Base-by-base conservation (phyloP, 2,797 vertebrate species). In the Acomys russatus region DNA sequence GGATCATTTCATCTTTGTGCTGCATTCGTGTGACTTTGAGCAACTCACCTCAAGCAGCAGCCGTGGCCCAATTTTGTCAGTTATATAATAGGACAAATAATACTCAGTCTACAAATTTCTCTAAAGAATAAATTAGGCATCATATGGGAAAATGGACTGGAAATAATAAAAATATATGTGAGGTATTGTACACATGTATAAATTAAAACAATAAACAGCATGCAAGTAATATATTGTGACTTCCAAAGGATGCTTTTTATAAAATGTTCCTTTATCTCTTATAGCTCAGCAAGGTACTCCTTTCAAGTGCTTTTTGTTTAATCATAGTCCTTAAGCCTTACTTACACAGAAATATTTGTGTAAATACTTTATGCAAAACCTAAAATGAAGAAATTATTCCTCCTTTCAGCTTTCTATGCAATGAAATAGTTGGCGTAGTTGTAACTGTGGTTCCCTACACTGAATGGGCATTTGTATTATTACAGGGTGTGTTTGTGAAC, bases 381-480 rank as follows among this genome's bases (percentile, higher is more conserved):
- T n/a, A 70, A 85, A 66, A 78, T 44, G 18, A 44, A 96, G 95
- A 73, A 87, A 54, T 74, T 15, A 51, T 59, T 93, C 91, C 30
- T 59, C 2, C 20, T 10, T 12, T 35, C 25, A 68, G 15, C 12
- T 17, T 77, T 33, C 18, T 89, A 35, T 73, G 86, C 2, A 84
- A 22, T 35, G 51, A 92, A 91, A 54, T 92, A 0, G 23, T 51
- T 83, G 6, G 70, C 38, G 8, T 33, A 9, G 8, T 83, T 95
- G 73, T 35, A 38, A 92, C 18, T n/a, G 70, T 79, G 3, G n/a
- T 59, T 95, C 23, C 33, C 12, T 84, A 4, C 10, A 8, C 28
- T 63, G 71, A 68, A 28, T 59, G 17, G 56, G 4, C 2, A 30
- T 33, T 49, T 49, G 0, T 83, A 61, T n/a, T 86, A 28, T 61